A percentile compares a stretch with the other conserved stretches of the same genome.
Evolutionary conservation across 2,113 vertebrate species (phyloP).

Genomic region (Pholis gunnellus): DNA sequence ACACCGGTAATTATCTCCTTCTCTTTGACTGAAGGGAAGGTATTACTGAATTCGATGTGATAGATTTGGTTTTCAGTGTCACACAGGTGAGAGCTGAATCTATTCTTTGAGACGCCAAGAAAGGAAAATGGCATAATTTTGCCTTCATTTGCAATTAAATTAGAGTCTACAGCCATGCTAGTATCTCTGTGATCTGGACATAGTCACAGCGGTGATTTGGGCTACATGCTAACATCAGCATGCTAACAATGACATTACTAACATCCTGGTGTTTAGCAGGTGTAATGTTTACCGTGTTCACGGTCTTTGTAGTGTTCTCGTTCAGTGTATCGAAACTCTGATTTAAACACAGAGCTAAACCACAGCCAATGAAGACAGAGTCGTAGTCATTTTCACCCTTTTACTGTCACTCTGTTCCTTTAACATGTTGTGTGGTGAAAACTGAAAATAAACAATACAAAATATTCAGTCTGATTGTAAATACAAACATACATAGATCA

Average conservation of each 20-base stretch:
- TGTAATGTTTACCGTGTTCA: neutral
- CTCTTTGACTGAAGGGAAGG: neutral
- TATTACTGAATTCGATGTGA: neutral
- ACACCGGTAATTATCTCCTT: slow-evolving; percentile 1
- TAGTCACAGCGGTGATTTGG: neutral
- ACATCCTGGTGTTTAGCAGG: neutral
- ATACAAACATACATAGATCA: too few species aligned
- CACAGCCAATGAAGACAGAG: too few species aligned
- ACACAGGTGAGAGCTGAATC: neutral
- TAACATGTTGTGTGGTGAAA: too few species aligned
- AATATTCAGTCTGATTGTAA: too few species aligned
- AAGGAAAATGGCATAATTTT: neutral
- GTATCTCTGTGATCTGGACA: neutral
- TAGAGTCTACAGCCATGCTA: neutral
- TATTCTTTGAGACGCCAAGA: neutral
- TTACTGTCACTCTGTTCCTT: too few species aligned
- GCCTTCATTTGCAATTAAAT: neutral
- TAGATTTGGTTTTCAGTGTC: neutral
- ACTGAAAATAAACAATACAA: too few species aligned
- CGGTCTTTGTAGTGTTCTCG: neutral
- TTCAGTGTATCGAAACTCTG: too few species aligned
- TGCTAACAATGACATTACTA: neutral
- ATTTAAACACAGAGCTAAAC: too few species aligned
- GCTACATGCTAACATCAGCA: neutral
- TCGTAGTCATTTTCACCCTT: too few species aligned